Conservation (phyloP, 2,888 invertebrate genomes). For the Plagodis dolabraria region DNA sequence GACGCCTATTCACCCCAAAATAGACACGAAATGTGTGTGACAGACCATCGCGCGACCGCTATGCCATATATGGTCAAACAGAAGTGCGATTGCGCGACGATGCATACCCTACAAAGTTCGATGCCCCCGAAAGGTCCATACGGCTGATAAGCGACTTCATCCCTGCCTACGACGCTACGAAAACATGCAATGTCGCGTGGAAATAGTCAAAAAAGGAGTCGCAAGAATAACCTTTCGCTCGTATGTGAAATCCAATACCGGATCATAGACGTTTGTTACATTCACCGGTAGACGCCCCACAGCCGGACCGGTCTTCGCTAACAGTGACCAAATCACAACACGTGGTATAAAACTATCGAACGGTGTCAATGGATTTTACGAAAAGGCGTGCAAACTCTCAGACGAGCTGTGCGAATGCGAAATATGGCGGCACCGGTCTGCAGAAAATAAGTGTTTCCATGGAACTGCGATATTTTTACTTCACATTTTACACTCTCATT, state of each 20-base stretch:
- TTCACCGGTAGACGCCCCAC: slow-evolving; percentile 43
- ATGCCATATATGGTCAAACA: slow-evolving; percentile 81
- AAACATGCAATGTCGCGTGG: slow-evolving; percentile 20
- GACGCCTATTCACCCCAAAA: slow-evolving; percentile 59
- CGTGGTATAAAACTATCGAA: slow-evolving; percentile 83
- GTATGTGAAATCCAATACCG: slow-evolving; percentile 82
- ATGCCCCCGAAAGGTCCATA: slow-evolving; percentile 66
- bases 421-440: slow-evolving; percentile 84
- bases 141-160: slow-evolving; percentile 52
- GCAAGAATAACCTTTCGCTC: slow-evolving; percentile 72
- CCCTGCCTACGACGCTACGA: slow-evolving; percentile 23
- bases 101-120: slow-evolving; percentile 74
- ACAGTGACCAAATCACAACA: slow-evolving; percentile 67
- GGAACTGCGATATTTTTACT: slow-evolving; percentile 58
- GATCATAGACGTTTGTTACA: slow-evolving; percentile 41
- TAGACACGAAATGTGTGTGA: slow-evolving; percentile 67
- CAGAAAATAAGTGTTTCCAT: slow-evolving; percentile 57
- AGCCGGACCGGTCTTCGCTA: slow-evolving; percentile 38
- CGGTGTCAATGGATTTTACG: slow-evolving; percentile 76
- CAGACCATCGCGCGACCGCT: slow-evolving; percentile 61
- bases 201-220: slow-evolving; percentile 79
- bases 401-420: slow-evolving; percentile 80
- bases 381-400: slow-evolving; percentile 81
- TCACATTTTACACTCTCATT: slow-evolving; percentile 49
- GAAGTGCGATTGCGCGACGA: slow-evolving; percentile 78